Base-by-base conservation (phyloP, 2,888 invertebrate genomes). In the Myopa tessellatipennis region DNA sequence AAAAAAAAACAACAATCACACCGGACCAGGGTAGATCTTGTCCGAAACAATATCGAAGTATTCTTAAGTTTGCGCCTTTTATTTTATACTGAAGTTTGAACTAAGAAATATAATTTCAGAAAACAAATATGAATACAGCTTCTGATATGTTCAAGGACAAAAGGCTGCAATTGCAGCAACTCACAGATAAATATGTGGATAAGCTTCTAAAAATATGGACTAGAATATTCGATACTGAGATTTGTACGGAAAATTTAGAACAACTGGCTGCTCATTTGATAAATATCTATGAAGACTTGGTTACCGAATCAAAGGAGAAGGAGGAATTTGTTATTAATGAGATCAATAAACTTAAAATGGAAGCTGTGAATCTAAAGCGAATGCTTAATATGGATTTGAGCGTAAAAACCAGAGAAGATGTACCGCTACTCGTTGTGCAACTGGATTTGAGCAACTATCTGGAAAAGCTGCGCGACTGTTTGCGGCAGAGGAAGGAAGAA, bases 361-460 rank as follows among this genome's bases (percentile, higher is more conserved):
- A 89, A 65, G 86, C 87, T 0, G 81, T 80, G 5, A 84, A 86
- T 8, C 78, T 90, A 14, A 83, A 83, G 2, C 83, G 89, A 0
- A 78, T 87, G 12, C 78, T 89, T 0, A 86, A 89, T 65, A 83
- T 84, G 7, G 82, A 85, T 4, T 74, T 88, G 0, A 78, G 82
- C 14, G 79, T 88, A 16, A 84, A 83, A 1, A 79, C 84, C 6
- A 83, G 80, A 8, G 82, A 84, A 0, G 83, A 86, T 58, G 82
- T 90, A 60, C 89, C 91, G 0, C 82, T 91, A 10, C 81, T 87
- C 16, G 84, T 90, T 67, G 90, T 91, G 78, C 89, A 94, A 7
- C 90, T 91, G 3, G 90, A 92, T 79, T 90, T 94, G 72, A 91
- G 91, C 69, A 91, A 92, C 77, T 90, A 91, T 45, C 85, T 95